phyloP scores from a whole-genome alignment of 1,140 invertebrate genomes.

The Kradibia gibbosae region DNA sequence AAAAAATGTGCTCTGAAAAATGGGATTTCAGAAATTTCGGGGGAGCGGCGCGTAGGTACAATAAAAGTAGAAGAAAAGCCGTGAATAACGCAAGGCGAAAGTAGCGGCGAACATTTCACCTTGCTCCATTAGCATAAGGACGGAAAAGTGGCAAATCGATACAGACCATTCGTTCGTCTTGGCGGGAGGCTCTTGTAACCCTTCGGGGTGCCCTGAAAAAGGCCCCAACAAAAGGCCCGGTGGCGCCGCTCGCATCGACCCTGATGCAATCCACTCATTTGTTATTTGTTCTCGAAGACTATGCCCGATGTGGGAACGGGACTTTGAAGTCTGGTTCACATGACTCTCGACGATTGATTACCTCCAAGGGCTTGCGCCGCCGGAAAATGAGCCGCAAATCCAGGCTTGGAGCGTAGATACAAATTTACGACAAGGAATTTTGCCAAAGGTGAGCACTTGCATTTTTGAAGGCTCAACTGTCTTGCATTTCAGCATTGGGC shows the following conservation, averaged over 20 bases:
- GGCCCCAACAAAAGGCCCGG: conserved; percentile 37
- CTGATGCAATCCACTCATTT: conserved; percentile 39
- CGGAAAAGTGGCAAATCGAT: conserved; percentile 24
- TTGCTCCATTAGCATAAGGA: neutral
- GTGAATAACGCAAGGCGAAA: neutral
- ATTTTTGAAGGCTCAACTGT: neutral
- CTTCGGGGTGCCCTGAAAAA: neutral
- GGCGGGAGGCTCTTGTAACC: conserved; percentile 12
- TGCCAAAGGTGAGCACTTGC: neutral
- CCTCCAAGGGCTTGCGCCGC: conserved; percentile 3
- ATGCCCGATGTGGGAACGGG: conserved; percentile 25
- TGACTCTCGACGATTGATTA: conserved; percentile 39
- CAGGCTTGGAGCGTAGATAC: neutral
- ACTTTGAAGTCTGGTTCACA: conserved; percentile 38
- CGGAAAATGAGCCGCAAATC: neutral
- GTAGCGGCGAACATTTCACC: neutral
- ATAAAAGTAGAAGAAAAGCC: neutral
- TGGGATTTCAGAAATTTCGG: neutral
- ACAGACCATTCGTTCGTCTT: neutral
- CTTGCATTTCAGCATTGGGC: neutral
- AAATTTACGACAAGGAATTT: neutral
- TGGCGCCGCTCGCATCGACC: conserved; percentile 23
- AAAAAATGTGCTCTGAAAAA: no score
- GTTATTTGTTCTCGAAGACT: conserved; percentile 15
- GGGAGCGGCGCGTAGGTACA: neutral